Evolutionary conservation across 2,888 invertebrate genomes (phyloP).

Genomic region (Nasonia oneida): DNA sequence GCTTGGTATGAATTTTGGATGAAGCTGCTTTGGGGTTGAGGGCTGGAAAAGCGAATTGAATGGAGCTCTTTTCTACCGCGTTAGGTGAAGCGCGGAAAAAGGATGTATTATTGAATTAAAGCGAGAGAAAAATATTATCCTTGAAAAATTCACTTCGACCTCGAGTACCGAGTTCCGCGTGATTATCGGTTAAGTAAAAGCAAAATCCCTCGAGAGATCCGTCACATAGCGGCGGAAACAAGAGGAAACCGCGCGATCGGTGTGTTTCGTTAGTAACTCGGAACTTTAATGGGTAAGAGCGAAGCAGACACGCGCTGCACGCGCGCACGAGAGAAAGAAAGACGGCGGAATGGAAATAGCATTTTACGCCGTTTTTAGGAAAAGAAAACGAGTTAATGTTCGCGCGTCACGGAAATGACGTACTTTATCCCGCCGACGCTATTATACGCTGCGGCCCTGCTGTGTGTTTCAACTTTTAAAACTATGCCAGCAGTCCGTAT

Average conservation of each 20-base stretch:
- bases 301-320: not conserved
- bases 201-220: not conserved
- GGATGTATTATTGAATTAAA: not conserved
- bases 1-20: not conserved
- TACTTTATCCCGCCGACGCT: not conserved
- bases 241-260: conserved; percentile 27
- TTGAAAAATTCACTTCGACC: no score
- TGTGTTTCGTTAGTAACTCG: conserved; percentile 44
- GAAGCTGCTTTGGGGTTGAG: not conserved
- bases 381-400: conserved; percentile 39
- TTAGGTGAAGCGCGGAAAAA: not conserved
- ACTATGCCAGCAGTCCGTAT: not conserved
- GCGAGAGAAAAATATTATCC: no score
- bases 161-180: no score
- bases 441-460: no score
- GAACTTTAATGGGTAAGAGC: conserved; percentile 17
- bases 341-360: conserved; percentile 51
- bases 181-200: not conserved
- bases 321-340: not conserved
- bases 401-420: conserved; percentile 37
- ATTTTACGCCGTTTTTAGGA: conserved; percentile 53
- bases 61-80: not conserved
- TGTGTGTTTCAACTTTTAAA: not conserved
- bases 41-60: not conserved
- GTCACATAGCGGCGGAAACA: not conserved